Evolutionary conservation across 2,888 invertebrate species (phyloP).

Genomic region (Phyllotreta cruciferae): DNA sequence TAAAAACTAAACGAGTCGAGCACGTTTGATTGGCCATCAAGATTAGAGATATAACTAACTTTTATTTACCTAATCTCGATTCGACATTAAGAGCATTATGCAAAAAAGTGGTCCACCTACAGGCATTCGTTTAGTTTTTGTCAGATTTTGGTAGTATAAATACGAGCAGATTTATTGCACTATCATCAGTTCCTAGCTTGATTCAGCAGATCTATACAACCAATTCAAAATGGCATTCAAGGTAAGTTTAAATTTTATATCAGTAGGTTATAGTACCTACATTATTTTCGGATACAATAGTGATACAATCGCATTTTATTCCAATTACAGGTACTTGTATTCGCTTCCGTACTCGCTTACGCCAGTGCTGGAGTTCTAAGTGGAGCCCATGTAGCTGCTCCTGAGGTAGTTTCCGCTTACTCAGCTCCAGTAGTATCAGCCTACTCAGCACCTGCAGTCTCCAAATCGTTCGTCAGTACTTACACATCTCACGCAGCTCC

Average conservation of each 20-base stretch:
- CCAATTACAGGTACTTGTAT: slow-evolving; percentile 4
- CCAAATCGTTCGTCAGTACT: no score
- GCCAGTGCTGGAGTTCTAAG: slow-evolving; percentile 2
- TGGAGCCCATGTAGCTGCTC: background rate
- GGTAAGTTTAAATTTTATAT: background rate
- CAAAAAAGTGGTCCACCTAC: slow-evolving; percentile 18
- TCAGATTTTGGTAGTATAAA: slow-evolving; percentile 2
- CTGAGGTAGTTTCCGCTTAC: slow-evolving; percentile 11
- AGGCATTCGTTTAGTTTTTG: background rate
- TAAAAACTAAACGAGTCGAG: slow-evolving; percentile 6
- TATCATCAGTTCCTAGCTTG: background rate
- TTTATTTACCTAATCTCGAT: slow-evolving; percentile 15
- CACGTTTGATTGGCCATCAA: slow-evolving; percentile 8
- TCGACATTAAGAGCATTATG: slow-evolving; percentile 13
- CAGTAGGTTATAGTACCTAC: background rate
- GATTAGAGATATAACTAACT: slow-evolving; percentile 1
- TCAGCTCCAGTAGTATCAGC: slow-evolving; percentile 27
- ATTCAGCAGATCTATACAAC: background rate
- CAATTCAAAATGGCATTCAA: slow-evolving; percentile 11
- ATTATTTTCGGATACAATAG: background rate
- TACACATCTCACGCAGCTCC: background rate
- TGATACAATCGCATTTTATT: background rate
- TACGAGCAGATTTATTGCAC: background rate
- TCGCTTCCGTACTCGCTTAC: slow-evolving; percentile 7
- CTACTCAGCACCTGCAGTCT: slow-evolving; percentile 3